A percentile compares a stretch with the other conserved stretches of the same genome.
These are phyloP conservation scores for Aphrocallistes beatrix DNA, from an alignment of 37 sponge, comb jelly and placozoan genomes.

Conservation along the genomic window DNA sequence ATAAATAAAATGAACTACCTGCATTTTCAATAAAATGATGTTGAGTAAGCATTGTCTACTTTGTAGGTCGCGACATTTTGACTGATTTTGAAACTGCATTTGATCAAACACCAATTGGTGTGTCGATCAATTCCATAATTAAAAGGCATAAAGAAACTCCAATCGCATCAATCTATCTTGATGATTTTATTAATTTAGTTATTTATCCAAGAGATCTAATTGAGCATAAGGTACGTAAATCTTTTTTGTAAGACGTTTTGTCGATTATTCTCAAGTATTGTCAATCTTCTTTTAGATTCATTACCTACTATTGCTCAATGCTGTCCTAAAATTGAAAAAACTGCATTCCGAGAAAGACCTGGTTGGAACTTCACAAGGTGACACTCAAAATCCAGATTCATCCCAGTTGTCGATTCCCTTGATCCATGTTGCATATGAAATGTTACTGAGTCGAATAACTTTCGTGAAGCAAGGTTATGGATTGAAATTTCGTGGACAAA, in stretches of 20 bases:
- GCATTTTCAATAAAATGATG: too few species aligned
- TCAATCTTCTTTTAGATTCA: neutral
- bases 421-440: neutral
- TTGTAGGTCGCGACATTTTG: neutral
- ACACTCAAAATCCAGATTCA: neutral
- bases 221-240: conserved; percentile 1
- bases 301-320: neutral
- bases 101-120: neutral
- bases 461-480: neutral
- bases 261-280: neutral
- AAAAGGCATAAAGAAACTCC: neutral
- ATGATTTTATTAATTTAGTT: neutral
- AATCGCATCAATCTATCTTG: neutral
- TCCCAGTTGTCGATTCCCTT: neutral
- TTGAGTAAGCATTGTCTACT: too few species aligned
- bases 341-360: neutral
- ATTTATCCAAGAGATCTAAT: neutral
- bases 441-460: neutral
- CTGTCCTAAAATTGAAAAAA: neutral
- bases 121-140: neutral
- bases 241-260: too few species aligned
- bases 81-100: neutral
- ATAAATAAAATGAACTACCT: neutral
- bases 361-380: neutral
- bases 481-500: neutral